Evolutionary conservation across 2,888 invertebrate genomes (phyloP), one percentile per base, ranked within the genome.

Genomic region (Siphonodentalium dalli): DNA sequence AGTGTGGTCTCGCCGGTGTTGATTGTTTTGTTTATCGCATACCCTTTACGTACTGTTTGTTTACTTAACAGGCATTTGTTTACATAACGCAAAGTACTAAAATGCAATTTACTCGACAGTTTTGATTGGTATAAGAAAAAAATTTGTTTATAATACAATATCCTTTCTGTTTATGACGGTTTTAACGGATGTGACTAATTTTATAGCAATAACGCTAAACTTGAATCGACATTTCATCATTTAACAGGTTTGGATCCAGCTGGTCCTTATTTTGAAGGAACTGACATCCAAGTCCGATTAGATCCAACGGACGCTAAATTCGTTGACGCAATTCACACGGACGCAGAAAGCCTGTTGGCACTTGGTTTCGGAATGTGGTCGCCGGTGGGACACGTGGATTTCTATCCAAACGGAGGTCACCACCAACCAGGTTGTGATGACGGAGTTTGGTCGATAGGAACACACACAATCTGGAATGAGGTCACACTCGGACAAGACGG

Each of bases 241-340:
- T 24, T 33, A 52, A 3, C 18, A 69, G 69, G 61, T 29, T 41
- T 93, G 34, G 93, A 93, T 82, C 92, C 93, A 2, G 93, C 93
- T 0, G 92, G 91, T 75, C 93, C 93, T 0, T 92, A 91, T 75
- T 94, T 93, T 80, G 89, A 93, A 85, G 89, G 90, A 56, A 91
- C 92, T 89, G 89, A 91, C 3, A 84, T 87, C n/a, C 87, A 88
- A 54, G 88, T 92, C 0, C 85, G 93, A 21, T 83, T 94, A 4
- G 92, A 93, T 77, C 90, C 90, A 2, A 85, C 87, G 0, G 93
- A 93, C 74, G 93, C 93, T 0, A 86, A 88, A 67, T 87, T 93
- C 63, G 93, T 93, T 2, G 93, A 94, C 79, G 91, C 91, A 50
- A 92, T 93, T 71, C 93, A 93, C 78, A 93, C 63, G 6, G 61